A percentile compares a stretch with the other conserved stretches of the same genome.
Evolutionary conservation across 2,797 vertebrate genomes (phyloP).

Genomic region (Perdix hodgsoniae): DNA sequence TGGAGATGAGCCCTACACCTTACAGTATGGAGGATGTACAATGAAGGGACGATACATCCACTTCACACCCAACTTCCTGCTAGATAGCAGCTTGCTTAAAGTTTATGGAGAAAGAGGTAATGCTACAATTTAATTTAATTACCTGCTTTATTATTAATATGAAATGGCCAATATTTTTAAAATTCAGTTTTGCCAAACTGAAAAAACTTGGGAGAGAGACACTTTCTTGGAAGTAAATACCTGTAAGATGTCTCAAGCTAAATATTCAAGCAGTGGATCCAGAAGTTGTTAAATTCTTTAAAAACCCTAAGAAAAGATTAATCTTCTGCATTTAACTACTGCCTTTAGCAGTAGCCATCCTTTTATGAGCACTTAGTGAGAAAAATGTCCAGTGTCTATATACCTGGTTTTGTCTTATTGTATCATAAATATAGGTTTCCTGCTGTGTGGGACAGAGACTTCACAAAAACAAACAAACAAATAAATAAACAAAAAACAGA

Average conservation of each 20-base stretch:
- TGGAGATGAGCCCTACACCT: constrained; percentile 77
- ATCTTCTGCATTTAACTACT: not conserved
- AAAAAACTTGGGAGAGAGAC: not conserved
- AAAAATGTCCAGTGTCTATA: not conserved
- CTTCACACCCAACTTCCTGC: constrained; percentile 80
- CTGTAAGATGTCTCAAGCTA: not conserved
- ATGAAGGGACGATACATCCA: constrained; percentile 78
- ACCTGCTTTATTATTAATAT: not conserved
- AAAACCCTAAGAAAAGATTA: not conserved
- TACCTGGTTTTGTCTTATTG: not conserved
- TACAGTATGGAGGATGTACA: constrained; percentile 78
- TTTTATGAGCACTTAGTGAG: not conserved
- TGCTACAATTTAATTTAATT: not conserved
- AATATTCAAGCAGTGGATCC: not conserved
- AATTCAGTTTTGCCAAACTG: not conserved
- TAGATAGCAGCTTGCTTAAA: constrained; percentile 8
- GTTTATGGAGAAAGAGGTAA: constrained; percentile 79
- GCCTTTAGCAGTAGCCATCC: not conserved
- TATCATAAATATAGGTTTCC: not conserved
- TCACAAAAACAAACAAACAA: too few species aligned
- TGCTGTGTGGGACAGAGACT: not conserved
- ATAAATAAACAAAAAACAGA: too few species aligned
- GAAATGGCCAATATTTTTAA: not conserved
- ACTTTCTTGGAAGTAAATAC: not conserved
- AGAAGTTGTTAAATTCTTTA: not conserved